Conservation (phyloP, 2,888 invertebrate species). For the Eilema depressum region DNA sequence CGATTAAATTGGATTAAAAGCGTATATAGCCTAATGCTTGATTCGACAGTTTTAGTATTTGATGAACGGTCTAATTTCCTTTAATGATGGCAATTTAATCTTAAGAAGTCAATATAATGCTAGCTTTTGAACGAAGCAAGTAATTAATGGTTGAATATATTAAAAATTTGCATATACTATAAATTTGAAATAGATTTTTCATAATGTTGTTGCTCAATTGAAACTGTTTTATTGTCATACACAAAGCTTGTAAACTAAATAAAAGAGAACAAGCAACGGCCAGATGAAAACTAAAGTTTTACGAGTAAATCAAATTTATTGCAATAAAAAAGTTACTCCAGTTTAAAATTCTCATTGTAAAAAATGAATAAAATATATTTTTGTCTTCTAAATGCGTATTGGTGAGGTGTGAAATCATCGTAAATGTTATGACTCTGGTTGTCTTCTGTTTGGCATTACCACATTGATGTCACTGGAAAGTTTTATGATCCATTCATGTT, state of each 20-base stretch:
- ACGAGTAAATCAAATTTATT: constrained; percentile 17
- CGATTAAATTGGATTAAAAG: constrained; percentile 25
- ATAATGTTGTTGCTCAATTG: background rate
- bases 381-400: constrained; percentile 28
- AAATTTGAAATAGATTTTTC: background rate
- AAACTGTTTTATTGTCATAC: background rate
- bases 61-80: background rate
- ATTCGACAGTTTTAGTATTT: background rate
- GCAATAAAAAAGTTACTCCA: constrained; percentile 28
- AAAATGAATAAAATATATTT: constrained; percentile 34
- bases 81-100: background rate
- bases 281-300: constrained; percentile 13
- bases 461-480: constrained; percentile 24
- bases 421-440: constrained; percentile 38
- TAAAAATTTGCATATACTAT: background rate
- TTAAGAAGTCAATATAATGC: background rate
- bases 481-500: constrained; percentile 21
- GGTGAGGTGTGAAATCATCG: constrained; percentile 31
- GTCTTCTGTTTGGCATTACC: constrained; percentile 30
- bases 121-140: background rate
- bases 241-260: background rate
- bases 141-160: background rate
- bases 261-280: background rate
- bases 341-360: constrained; percentile 28
- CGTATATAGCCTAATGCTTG: background rate